Percentiles rank a stretch among this genome's conserved stretches.
Conservation (phyloP, 1,140 invertebrate species). For the Caenorhabditis inopinata region DNA sequence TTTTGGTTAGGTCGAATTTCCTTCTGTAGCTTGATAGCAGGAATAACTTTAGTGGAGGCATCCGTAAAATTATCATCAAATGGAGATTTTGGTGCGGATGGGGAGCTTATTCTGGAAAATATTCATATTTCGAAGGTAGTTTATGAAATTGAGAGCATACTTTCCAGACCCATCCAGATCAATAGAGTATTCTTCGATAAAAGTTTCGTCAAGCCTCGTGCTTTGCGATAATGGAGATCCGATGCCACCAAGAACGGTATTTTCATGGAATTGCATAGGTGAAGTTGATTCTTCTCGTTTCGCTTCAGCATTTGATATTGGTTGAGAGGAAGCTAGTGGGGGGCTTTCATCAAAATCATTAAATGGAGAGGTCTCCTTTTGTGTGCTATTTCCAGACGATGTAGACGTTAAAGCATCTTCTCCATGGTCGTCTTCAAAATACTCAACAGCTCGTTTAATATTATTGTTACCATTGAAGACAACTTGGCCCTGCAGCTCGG, state of each 20-base stretch:
- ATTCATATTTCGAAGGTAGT: too few relatives aligned
- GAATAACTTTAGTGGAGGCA: not conserved
- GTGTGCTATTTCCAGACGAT: constrained; percentile 41
- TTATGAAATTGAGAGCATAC: not conserved
- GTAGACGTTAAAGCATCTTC: constrained; percentile 36
- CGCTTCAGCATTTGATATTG: not conserved
- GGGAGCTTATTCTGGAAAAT: not conserved
- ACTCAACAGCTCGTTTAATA: constrained; percentile 28
- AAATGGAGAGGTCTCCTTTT: constrained; percentile 41
- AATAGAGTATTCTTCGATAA: constrained; percentile 32
- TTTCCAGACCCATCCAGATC: constrained; percentile 13
- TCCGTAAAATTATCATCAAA: constrained; percentile 11
- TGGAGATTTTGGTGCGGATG: not conserved
- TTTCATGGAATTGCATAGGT: not conserved
- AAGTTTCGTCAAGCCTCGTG: constrained; percentile 34
- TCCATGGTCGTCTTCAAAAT: constrained; percentile 11
- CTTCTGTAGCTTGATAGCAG: not conserved
- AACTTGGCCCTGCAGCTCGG: not conserved
- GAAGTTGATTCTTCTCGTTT: not conserved
- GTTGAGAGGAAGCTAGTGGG: not conserved
- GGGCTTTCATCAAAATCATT: constrained; percentile 12
- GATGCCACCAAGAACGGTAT: not conserved
- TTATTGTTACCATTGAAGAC: not conserved
- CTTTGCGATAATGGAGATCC: constrained; percentile 33
- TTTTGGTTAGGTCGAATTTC: not conserved